Conservation (phyloP, 2,797 vertebrate species). For the Alouatta caraya region DNA sequence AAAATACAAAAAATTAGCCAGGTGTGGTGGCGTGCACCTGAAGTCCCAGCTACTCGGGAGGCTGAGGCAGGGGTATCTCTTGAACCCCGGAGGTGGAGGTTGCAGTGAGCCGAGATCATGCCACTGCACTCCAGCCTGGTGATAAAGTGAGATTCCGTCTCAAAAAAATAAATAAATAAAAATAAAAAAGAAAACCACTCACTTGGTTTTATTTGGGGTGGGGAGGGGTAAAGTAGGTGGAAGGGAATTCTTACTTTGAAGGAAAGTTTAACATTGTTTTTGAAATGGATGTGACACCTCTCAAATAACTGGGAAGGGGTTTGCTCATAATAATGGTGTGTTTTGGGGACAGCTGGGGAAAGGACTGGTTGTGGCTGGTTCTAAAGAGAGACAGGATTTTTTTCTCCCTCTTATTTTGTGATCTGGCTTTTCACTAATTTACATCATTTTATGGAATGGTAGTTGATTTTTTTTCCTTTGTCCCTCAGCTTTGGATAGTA, state of each 20-base stretch:
- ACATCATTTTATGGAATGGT: background rate
- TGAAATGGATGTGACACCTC: background rate
- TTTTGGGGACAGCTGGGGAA: background rate
- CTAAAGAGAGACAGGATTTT: background rate
- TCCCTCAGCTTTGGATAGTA: background rate
- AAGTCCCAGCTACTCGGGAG: background rate
- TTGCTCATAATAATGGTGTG: background rate
- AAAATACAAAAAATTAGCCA: background rate
- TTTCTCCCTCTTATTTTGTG: background rate
- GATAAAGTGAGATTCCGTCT: background rate
- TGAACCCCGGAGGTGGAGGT: background rate
- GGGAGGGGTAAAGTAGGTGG: background rate
- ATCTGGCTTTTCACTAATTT: background rate
- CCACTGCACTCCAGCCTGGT: too few species aligned
- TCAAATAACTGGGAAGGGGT: background rate
- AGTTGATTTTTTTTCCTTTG: background rate
- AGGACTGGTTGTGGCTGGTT: background rate
- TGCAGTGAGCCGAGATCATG: background rate
- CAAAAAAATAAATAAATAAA: background rate
- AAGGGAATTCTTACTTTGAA: conserved; percentile 13
- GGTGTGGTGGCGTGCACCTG: background rate
- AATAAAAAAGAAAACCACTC: background rate
- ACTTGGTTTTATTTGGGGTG: background rate
- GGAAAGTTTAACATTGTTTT: background rate
- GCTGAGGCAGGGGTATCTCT: background rate